Evolutionary conservation across 2,888 invertebrate genomes (phyloP).

Genomic region (Drosophila seclusa): DNA sequence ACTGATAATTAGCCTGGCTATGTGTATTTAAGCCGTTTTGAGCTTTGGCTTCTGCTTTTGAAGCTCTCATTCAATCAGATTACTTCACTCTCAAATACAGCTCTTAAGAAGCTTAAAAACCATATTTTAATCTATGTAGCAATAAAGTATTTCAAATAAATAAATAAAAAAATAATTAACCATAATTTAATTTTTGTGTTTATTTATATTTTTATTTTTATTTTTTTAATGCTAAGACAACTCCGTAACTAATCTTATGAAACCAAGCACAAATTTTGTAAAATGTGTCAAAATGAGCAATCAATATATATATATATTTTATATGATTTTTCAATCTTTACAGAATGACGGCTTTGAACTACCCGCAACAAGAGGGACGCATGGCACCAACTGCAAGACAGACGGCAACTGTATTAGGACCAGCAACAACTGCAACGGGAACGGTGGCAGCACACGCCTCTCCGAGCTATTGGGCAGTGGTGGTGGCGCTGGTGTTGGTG

Average conservation of each 20-base stretch:
- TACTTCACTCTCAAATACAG: background rate
- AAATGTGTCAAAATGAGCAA: conserved; percentile 12
- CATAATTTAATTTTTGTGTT: background rate
- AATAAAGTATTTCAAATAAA: background rate
- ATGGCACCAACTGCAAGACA: conserved; percentile 62
- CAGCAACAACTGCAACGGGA: conserved; percentile 43
- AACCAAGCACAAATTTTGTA: background rate
- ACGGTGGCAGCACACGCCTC: conserved; percentile 31
- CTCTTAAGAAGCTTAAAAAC: background rate
- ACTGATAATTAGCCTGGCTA: conserved; percentile 45
- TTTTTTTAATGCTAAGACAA: background rate
- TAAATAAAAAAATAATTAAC: no score
- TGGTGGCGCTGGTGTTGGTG: background rate
- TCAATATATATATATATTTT: background rate
- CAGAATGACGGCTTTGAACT: conserved; percentile 81
- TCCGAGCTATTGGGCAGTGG: conserved; percentile 47
- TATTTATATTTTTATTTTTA: background rate
- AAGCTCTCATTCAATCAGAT: background rate
- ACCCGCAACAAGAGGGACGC: conserved; percentile 50
- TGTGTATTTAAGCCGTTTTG: conserved; percentile 8
- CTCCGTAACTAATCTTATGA: background rate
- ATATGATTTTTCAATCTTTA: conserved; percentile 6
- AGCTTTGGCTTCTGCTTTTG: conserved; percentile 5
- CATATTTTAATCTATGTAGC: background rate
- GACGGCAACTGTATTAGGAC: conserved; percentile 61